Base-by-base conservation (phyloP, 23 tunicate genomes). In the Phallusia fumigata region DNA sequence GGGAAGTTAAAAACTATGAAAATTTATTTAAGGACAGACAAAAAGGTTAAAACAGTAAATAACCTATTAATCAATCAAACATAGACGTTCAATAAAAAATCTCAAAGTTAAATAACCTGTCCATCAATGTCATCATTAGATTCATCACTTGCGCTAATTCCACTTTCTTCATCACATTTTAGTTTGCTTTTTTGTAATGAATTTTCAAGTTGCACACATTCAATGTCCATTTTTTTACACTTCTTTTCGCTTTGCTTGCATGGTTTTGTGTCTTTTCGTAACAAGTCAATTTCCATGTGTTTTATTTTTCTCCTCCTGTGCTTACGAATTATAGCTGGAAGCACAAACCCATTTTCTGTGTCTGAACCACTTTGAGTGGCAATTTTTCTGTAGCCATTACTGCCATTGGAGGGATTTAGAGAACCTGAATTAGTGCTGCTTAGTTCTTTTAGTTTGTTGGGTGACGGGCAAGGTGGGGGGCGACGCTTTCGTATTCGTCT, bases 271-370 rank as follows among this genome's bases (percentile, higher is more conserved):
- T 58, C 28, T 22, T 58, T 58, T 2, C 16, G 28, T 16, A 58
- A 24, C 28, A 58, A 8, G n/a, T 91, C 96, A 10, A 78, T 86
- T 36, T 79, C 84, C 88, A 91, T 91, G 35, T 83, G 80, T 72
- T 79, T 82, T 21, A 79, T 32, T 58, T 83, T 91, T 79, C 74
- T 86, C 53, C 89, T 75, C 75, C 90, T 51, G 53, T 86, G 90
- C 58, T 86, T 86, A 22, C 88, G 64, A 0, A 33, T 40, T 32
- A 86, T 49, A 0, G 69, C 77, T 0, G 96, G 96, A 18, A 83
- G 58, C 33, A 74, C 84, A 80, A 84, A 83, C 0, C 88, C 84
- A 74, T 83, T 86, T 80, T 91, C 96, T 12, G 90, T 91, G 64
- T 86, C 87, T 33, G 96, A 91, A 36, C 89, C 96, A 31, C 87